A percentile compares a stretch with the other conserved stretches of the same genome.
phyloP scores from a whole-genome alignment of 2,888 invertebrate species.

The Teleiodes luculella region DNA sequence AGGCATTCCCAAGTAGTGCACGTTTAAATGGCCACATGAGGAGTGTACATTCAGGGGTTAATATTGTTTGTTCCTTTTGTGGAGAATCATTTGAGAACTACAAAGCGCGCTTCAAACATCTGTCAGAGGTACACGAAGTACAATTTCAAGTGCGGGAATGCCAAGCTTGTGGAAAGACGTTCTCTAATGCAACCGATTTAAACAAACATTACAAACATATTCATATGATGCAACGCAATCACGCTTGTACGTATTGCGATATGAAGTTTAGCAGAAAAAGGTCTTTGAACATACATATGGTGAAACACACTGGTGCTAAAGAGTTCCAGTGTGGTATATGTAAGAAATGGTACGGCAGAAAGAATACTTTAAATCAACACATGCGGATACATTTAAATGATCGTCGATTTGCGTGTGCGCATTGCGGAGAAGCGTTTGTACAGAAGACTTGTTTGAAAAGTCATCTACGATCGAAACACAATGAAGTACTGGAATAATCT shows the following conservation, averaged over 20 bases:
- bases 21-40: background rate
- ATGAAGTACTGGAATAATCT: background rate
- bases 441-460: slow-evolving; percentile 29
- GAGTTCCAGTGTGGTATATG: slow-evolving; percentile 53
- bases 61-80: slow-evolving; percentile 27
- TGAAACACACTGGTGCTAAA: slow-evolving; percentile 51
- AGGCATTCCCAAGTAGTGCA: slow-evolving; percentile 43
- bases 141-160: slow-evolving; percentile 31
- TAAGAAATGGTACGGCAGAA: slow-evolving; percentile 34
- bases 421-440: slow-evolving; percentile 27
- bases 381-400: slow-evolving; percentile 37
- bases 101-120: slow-evolving; percentile 26
- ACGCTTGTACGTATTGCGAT: slow-evolving; percentile 56
- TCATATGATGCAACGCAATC: slow-evolving; percentile 53
- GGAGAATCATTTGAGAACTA: slow-evolving; percentile 26
- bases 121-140: slow-evolving; percentile 25
- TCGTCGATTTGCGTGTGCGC: slow-evolving; percentile 30
- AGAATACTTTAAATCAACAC: slow-evolving; percentile 35
- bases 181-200: slow-evolving; percentile 31
- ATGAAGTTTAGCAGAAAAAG: slow-evolving; percentile 41
- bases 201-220: slow-evolving; percentile 41
- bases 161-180: slow-evolving; percentile 41
- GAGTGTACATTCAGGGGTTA: slow-evolving; percentile 16
- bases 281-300: slow-evolving; percentile 38
- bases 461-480: slow-evolving; percentile 29